A percentile compares a stretch with the other conserved stretches of the same genome.
phyloP scores from a whole-genome alignment of 2,113 vertebrate genomes.

The Pseudonaja textilis region DNA sequence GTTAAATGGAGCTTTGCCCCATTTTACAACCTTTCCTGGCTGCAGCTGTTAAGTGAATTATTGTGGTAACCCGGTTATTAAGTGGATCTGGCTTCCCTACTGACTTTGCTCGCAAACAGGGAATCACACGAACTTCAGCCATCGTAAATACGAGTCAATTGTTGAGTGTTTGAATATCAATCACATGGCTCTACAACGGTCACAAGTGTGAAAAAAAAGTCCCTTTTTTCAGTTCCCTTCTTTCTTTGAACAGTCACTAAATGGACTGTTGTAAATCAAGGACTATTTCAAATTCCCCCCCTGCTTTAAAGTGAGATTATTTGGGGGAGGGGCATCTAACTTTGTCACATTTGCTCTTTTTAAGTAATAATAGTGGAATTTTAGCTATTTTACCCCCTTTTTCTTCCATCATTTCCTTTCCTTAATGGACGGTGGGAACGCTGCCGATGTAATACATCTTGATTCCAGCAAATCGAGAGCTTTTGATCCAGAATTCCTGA shows the following conservation, averaged over 20 bases:
- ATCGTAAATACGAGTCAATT: neutral
- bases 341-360: neutral
- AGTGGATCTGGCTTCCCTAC: neutral
- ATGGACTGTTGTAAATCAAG: no score
- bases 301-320: neutral
- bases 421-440: neutral
- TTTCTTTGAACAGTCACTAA: no score
- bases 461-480: neutral
- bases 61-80: neutral
- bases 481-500: neutral
- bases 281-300: neutral
- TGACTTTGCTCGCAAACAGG: neutral
- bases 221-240: no score
- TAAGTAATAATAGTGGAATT: neutral
- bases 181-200: neutral
- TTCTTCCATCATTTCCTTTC: neutral
- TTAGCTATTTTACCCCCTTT: neutral
- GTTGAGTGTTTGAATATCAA: neutral
- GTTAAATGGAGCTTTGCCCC: neutral
- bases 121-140: no score
- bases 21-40: neutral
- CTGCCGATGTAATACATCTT: neutral
- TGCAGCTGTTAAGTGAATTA: neutral
- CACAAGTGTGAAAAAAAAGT: neutral
- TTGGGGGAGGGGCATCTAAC: neutral